A percentile compares a stretch with the other conserved stretches of the same genome.
These are phyloP conservation scores for Herminia tarsipennalis DNA, from an alignment of 2,888 invertebrate genomes.

Conservation along the genomic window DNA sequence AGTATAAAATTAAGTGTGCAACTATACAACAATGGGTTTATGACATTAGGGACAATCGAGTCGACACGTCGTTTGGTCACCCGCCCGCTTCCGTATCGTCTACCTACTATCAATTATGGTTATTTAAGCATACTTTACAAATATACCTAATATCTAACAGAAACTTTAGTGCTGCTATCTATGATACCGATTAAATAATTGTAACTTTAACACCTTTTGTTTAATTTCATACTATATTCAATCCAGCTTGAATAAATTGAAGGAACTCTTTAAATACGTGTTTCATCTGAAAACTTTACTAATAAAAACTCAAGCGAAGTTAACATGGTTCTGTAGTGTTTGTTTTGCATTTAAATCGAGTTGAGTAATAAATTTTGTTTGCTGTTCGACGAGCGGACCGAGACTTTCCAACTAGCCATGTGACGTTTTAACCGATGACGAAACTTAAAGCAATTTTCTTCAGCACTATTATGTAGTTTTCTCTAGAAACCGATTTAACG, in stretches of 20 bases:
- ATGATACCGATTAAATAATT: too few species aligned
- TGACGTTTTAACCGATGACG: constrained; percentile 47
- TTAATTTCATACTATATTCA: too few species aligned
- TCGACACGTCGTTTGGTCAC: too few species aligned
- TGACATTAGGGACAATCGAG: too few species aligned
- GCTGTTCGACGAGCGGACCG: constrained; percentile 35
- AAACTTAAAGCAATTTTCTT: constrained; percentile 43
- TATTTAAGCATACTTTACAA: too few species aligned
- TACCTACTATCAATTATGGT: too few species aligned
- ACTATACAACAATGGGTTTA: too few species aligned
- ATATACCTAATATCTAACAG: too few species aligned
- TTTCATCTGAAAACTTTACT: constrained; percentile 7
- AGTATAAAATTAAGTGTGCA: too few species aligned
- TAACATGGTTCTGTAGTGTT: constrained; percentile 19
- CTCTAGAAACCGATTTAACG: constrained; percentile 36
- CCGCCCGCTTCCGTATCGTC: too few species aligned
- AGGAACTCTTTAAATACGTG: not conserved
- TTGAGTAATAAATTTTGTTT: constrained; percentile 48
- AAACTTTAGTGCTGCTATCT: too few species aligned
- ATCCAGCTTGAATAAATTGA: not conserved
- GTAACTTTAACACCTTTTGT: too few species aligned
- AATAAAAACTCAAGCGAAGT: constrained; percentile 14
- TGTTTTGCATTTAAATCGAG: constrained; percentile 53
- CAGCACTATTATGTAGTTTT: constrained; percentile 30
- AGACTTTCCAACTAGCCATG: constrained; percentile 39